Evolutionary conservation across 2,113 vertebrate species (phyloP).

Genomic region (human): DNA sequence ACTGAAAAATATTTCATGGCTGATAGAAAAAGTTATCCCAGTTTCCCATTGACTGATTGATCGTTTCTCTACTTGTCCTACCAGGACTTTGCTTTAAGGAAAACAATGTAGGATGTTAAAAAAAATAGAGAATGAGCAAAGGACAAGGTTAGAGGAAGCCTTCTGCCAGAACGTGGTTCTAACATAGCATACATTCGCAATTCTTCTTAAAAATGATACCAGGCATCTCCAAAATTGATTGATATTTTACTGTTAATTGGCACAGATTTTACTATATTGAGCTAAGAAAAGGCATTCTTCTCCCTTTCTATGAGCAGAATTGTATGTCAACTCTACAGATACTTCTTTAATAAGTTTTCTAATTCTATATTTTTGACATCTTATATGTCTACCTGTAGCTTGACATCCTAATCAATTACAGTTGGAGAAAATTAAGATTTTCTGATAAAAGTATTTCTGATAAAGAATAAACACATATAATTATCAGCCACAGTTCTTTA

Average conservation of each 20-base stretch:
- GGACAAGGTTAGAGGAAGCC: background rate
- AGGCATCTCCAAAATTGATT: background rate
- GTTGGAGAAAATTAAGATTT: background rate
- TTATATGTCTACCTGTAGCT: background rate
- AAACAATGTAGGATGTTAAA: background rate
- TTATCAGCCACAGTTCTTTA: background rate
- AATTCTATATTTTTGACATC: background rate
- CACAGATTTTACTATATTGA: background rate
- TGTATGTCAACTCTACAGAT: background rate
- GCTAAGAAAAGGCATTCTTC: background rate
- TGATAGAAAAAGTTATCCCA: background rate
- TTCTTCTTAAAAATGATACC: background rate
- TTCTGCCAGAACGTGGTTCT: fast-evolving
- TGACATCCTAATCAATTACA: background rate
- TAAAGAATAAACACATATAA: background rate
- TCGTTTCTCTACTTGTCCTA: background rate
- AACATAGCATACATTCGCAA: background rate
- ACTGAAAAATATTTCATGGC: background rate
- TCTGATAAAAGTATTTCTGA: background rate
- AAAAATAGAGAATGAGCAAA: background rate
- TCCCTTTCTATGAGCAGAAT: background rate
- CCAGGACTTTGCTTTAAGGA: background rate
- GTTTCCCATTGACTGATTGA: background rate
- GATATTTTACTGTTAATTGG: background rate
- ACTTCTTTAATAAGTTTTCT: background rate